phyloP scores from a whole-genome alignment of 2,113 vertebrate species.

The Redunca redunca region DNA sequence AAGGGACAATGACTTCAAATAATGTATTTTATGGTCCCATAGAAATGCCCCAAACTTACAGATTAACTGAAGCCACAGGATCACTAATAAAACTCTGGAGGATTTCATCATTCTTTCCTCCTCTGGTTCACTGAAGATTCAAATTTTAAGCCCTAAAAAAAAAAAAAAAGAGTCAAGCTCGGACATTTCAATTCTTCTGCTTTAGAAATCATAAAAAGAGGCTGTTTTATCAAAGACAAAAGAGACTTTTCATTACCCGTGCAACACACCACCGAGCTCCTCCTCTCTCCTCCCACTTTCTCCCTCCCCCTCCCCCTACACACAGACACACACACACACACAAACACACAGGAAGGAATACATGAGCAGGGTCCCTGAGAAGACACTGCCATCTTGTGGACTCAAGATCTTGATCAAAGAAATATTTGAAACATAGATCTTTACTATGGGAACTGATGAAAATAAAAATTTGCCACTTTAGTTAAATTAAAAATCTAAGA shows the following conservation, averaged over 20 bases:
- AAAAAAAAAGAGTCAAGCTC: neutral
- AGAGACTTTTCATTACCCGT: neutral
- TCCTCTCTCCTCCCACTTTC: neutral
- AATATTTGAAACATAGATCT: neutral
- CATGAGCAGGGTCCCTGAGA: neutral
- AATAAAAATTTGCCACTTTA: neutral
- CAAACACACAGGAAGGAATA: neutral
- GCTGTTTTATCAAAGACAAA: neutral
- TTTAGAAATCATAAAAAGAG: too few species aligned
- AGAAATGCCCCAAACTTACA: slow-evolving; percentile 36
- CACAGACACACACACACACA: neutral
- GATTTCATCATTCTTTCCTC: neutral
- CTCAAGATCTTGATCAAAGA: neutral
- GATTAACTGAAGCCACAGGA: slow-evolving; percentile 35
- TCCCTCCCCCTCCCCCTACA: too few species aligned
- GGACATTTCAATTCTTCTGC: neutral
- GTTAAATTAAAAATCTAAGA: neutral
- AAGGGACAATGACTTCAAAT: neutral
- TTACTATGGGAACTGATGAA: neutral
- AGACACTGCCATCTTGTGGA: slow-evolving; percentile 51
- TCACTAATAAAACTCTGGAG: neutral
- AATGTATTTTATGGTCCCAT: neutral
- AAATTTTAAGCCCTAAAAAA: neutral
- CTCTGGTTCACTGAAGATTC: neutral
- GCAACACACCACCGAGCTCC: neutral